Percentiles rank a stretch among this genome's conserved stretches.
Conservation (phyloP, 2,113 vertebrate species). For the Oreochromis niloticus region DNA sequence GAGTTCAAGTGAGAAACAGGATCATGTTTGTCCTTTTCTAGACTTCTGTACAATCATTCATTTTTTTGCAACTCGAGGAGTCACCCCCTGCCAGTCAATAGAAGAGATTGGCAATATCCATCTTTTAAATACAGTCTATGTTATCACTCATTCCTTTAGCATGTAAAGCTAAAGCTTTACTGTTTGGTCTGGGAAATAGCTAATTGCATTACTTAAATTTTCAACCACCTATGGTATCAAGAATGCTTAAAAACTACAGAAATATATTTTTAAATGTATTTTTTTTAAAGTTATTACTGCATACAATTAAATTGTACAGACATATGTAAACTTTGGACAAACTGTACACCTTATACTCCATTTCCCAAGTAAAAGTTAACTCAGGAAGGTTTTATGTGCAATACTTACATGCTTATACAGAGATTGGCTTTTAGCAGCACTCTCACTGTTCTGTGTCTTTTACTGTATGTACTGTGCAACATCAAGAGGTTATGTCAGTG, state of each 20-base stretch:
- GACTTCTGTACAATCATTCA: background rate
- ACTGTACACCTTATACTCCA: background rate
- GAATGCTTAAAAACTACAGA: background rate
- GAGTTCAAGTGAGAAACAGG: background rate
- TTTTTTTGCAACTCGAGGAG: background rate
- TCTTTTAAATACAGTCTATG: background rate
- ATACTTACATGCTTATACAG: background rate
- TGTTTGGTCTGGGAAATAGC: background rate
- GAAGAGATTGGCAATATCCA: background rate
- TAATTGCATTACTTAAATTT: background rate
- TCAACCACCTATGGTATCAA: accelerated
- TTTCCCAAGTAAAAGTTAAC: background rate
- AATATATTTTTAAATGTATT: background rate
- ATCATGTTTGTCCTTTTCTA: background rate
- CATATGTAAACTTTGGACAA: background rate
- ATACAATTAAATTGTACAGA: background rate
- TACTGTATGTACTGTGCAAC: background rate
- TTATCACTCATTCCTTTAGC: background rate
- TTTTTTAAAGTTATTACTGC: background rate
- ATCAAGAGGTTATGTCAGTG: background rate
- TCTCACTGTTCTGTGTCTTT: background rate
- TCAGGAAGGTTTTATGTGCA: background rate
- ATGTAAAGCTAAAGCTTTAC: background rate
- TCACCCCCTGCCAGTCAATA: background rate
- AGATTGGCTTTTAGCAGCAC: background rate